Evolutionary conservation across 2,888 invertebrate genomes (phyloP).

Genomic region (Tipula confusa): DNA sequence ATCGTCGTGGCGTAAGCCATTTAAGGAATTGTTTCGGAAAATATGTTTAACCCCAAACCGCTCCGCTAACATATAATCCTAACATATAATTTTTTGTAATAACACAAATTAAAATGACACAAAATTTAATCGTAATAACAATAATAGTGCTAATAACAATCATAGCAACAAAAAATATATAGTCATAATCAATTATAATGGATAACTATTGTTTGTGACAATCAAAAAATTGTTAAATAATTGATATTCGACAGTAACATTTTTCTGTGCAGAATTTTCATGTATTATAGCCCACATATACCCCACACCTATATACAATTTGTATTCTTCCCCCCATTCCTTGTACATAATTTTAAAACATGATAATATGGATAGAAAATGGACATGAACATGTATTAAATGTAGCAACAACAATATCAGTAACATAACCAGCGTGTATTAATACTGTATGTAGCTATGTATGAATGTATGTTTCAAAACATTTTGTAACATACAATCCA

Average conservation of each 20-base stretch:
- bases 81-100: neutral
- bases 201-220: conserved; percentile 20
- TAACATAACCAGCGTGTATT: neutral
- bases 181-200: conserved; percentile 5
- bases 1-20: too few relatives aligned
- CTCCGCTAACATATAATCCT: neutral
- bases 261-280: neutral
- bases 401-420: neutral
- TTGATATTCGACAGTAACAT: conserved; percentile 4
- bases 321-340: neutral
- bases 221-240: conserved; percentile 20
- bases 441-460: too few relatives aligned
- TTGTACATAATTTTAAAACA: neutral
- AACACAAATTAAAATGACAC: neutral
- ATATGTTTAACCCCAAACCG: neutral
- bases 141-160: neutral
- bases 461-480: neutral
- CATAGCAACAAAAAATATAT: neutral
- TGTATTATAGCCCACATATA: neutral
- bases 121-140: neutral
- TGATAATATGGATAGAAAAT: neutral
- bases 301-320: neutral
- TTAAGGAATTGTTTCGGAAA: too few relatives aligned
- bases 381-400: neutral
- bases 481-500: neutral